These are phyloP conservation scores for Drosophila anomalipes DNA, from an alignment of 2,888 invertebrate species.

Conservation along the genomic window DNA sequence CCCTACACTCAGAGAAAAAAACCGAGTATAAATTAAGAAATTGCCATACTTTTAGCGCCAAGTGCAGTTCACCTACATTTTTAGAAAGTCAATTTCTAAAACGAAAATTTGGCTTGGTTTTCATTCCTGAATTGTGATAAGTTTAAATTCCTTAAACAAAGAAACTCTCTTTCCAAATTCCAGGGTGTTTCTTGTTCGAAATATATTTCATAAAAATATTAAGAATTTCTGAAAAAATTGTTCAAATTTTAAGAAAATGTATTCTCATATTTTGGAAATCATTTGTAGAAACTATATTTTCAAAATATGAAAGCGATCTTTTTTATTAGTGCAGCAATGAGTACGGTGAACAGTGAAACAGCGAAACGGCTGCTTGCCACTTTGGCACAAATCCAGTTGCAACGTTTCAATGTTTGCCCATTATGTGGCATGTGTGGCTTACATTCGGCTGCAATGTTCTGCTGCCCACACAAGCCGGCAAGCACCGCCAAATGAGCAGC, in stretches of 20 bases:
- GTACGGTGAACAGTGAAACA: not conserved
- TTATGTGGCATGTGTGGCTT: conserved; percentile 75
- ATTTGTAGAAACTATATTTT: not conserved
- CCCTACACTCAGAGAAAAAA: not conserved
- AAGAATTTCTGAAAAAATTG: not conserved
- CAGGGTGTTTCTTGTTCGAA: not conserved
- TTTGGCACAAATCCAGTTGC: conserved; percentile 71
- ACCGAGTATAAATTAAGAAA: not conserved
- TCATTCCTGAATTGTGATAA: not conserved
- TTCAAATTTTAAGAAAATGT: not conserved
- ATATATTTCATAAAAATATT: not conserved
- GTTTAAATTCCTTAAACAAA: not conserved
- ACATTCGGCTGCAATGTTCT: conserved; percentile 67
- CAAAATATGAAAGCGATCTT: not conserved
- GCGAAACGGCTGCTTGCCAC: conserved; percentile 46
- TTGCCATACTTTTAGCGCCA: not conserved
- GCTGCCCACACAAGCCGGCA: conserved; percentile 70
- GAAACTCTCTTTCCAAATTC: not conserved
- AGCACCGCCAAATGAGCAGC: conserved; percentile 45
- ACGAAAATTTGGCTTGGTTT: not conserved
- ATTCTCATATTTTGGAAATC: not conserved
- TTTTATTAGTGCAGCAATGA: not conserved
- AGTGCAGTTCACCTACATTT: not conserved
- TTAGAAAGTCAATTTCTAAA: conserved; percentile 9
- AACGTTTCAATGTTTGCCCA: conserved; percentile 58